Percentiles rank a stretch among this genome's conserved stretches.
phyloP scores from a whole-genome alignment of 2,888 invertebrate genomes.

The Cybosia mesomella region DNA sequence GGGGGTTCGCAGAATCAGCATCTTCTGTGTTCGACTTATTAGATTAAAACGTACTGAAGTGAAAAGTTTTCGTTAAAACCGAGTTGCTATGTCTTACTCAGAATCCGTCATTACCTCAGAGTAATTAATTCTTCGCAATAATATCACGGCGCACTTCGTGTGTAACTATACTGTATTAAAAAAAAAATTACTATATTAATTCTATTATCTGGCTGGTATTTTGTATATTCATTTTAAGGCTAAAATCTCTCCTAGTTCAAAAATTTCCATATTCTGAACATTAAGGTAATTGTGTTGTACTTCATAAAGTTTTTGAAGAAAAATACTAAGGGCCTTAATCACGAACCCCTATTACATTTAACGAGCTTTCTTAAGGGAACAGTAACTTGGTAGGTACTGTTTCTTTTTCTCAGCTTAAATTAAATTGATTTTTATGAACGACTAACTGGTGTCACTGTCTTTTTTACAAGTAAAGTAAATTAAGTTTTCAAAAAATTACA shows the following conservation, averaged over 20 bases:
- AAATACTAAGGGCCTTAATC: slow-evolving; percentile 49
- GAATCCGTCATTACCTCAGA: no score
- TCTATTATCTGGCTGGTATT: background rate
- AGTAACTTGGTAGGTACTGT: slow-evolving; percentile 24
- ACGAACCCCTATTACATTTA: slow-evolving; percentile 59
- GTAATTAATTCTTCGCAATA: no score
- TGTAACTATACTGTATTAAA: no score
- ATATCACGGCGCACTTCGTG: no score
- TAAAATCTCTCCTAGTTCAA: slow-evolving; percentile 4
- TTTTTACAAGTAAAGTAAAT: background rate
- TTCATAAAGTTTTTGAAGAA: slow-evolving; percentile 26
- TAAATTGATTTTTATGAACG: background rate
- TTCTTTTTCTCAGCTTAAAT: background rate
- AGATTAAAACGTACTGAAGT: no score
- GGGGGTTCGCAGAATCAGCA: no score
- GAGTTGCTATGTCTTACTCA: no score
- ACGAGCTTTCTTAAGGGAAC: slow-evolving; percentile 51
- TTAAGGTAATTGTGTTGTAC: slow-evolving; percentile 41
- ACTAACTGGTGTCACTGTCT: background rate
- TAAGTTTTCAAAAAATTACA: no score
- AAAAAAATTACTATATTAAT: no score
- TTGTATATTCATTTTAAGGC: background rate
- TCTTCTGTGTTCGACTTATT: no score
- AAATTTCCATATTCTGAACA: slow-evolving; percentile 44
- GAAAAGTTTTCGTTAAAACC: no score